Conservation (phyloP, 2,797 vertebrate genomes). For the Channa striata region DNA sequence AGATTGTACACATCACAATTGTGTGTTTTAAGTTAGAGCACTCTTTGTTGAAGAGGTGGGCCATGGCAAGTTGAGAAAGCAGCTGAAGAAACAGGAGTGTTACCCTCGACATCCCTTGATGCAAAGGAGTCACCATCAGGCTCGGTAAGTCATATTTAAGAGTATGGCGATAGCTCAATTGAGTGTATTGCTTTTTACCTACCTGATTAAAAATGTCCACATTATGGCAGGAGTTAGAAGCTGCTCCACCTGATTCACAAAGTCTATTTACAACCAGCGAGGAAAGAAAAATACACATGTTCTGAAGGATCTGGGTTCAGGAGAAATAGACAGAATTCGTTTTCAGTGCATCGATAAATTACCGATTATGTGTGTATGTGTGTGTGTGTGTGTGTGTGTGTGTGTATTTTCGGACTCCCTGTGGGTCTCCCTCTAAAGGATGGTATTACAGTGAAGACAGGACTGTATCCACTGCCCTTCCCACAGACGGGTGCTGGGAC, state of each 20-base stretch:
- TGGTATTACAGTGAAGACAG: constrained; percentile 63
- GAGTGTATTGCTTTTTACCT: constrained; percentile 75
- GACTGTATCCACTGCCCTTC: constrained; percentile 65
- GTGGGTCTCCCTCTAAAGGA: constrained; percentile 52
- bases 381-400: constrained; percentile 32
- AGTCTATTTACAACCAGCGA: constrained; percentile 67
- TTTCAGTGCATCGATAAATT: constrained; percentile 52
- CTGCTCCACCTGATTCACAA: constrained; percentile 61
- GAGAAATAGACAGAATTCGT: constrained; percentile 35
- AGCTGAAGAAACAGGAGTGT: constrained; percentile 70
- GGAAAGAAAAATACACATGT: constrained; percentile 33
- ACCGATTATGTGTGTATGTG: constrained; percentile 28
- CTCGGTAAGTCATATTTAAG: constrained; percentile 46
- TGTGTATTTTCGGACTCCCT: constrained; percentile 43
- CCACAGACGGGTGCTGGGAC: constrained; percentile 60
- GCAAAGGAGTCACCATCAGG: constrained; percentile 52
- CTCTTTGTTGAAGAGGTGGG: constrained; percentile 79
- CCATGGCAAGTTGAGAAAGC: constrained; percentile 69
- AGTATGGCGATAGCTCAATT: constrained; percentile 58
- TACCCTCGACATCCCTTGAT: constrained; percentile 70
- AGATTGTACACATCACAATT: constrained; percentile 87
- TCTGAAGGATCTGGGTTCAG: constrained; percentile 43
- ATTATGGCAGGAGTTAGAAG: constrained; percentile 67
- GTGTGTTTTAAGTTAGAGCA: constrained; percentile 84
- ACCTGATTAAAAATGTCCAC: constrained; percentile 72